Evolutionary conservation across 2,888 invertebrate species (phyloP), one percentile per base, ranked within the genome.

Genomic region (Tetragonula carbonaria): DNA sequence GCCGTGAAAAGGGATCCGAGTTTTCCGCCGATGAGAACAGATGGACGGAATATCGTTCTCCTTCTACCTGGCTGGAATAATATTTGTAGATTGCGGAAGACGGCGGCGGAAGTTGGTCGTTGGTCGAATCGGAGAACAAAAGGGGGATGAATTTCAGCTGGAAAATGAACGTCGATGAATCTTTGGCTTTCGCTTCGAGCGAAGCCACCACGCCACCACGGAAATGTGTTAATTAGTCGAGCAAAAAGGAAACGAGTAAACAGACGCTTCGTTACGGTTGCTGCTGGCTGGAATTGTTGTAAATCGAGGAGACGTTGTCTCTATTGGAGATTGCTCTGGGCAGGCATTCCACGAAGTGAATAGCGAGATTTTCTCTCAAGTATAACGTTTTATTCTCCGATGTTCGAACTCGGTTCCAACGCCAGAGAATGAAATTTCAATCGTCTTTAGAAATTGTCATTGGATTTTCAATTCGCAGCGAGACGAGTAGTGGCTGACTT

Each of bases 41-140:
- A 63, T 65, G 59, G 51, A 53, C 18, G 51, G 51, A 28, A 28
- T 73, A 74, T 74, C 74, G 65, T 16, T 70, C 21, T 21, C 11
- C 59, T 50, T 18, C 38, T 14, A 14, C 21, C 57, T n/a, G 57
- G 80, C 50, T 90, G 86, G 82, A 88, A 89, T 89, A 89, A 90
- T 89, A 89, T 89, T 89, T 89, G 79, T 85, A 83, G 84, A 89
- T 80, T 85, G 74, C 82, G 70, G 70, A 57, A 76, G 45, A 8
- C 45, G 70, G 62, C 78, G 11, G 70, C 70, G 78, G 63, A 78
- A 84, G 76, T 86, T 77, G 68, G 62, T 80, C 67, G 80, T 55
- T 73, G 76, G 55, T 23, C 28, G 74, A 78, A 65, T 63, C 45
- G 45, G 45, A 59, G 75, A 73, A 66, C 80, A 68, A 71, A 33